Evolutionary conservation across 2,888 invertebrate genomes (phyloP).

Genomic region (Lasioglossum malachurum): DNA sequence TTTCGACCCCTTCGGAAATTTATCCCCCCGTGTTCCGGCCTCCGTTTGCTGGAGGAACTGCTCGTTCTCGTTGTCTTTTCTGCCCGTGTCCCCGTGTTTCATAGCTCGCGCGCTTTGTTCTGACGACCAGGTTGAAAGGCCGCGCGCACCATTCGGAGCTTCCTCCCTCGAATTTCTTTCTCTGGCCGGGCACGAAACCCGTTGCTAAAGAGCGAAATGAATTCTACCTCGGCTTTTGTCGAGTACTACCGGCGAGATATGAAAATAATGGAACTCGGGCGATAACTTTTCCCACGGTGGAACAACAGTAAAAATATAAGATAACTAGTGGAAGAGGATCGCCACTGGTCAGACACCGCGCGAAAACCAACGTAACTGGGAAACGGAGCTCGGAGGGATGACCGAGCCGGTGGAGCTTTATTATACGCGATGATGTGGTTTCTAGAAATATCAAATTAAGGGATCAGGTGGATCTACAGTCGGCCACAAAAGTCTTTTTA

Average conservation of each 20-base stretch:
- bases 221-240: neutral
- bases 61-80: constrained; percentile 19
- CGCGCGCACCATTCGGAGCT: neutral
- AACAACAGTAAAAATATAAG: neutral
- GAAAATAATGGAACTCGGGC: neutral
- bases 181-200: neutral
- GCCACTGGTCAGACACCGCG: neutral
- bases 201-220: constrained; percentile 1
- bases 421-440: neutral
- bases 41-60: constrained; percentile 36
- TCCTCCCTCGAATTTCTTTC: neutral
- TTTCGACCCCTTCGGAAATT: constrained; percentile 59
- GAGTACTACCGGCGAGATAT: neutral
- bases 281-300: neutral
- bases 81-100: neutral
- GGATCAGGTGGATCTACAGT: neutral
- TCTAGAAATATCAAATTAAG: neutral
- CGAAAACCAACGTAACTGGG: neutral
- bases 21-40: constrained; percentile 49
- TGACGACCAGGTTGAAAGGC: neutral
- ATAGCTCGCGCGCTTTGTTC: constrained; percentile 10
- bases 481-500: neutral
- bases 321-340: constrained; percentile 5
- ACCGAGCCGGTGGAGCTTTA: neutral
- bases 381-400: neutral